A percentile compares a stretch with the other conserved stretches of the same genome.
Evolutionary conservation across 2,113 vertebrate genomes (phyloP).

Genomic region (Regulus satrapa): DNA sequence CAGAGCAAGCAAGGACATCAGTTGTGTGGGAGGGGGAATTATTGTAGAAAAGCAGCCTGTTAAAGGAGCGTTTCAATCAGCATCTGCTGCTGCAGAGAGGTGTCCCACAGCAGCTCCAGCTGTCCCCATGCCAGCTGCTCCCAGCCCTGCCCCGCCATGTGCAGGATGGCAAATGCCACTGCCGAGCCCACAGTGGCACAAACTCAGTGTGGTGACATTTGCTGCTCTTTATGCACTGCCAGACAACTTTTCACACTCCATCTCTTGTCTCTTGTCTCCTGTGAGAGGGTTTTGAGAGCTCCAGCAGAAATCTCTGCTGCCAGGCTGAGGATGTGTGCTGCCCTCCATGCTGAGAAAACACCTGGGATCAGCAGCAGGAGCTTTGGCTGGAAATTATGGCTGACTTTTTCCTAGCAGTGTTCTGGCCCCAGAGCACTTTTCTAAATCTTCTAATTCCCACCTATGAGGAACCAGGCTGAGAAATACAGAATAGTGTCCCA

Average conservation of each 20-base stretch:
- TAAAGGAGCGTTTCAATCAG: not conserved
- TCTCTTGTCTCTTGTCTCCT: not conserved
- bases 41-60: not conserved
- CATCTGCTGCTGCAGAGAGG: not conserved
- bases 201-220: not conserved
- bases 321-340: not conserved
- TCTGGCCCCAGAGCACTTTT: not conserved
- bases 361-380: not conserved
- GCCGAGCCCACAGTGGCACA: not conserved
- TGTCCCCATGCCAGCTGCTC: not conserved
- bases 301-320: not conserved
- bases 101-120: not conserved
- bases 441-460: not conserved
- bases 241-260: not conserved
- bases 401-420: not conserved
- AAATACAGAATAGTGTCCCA: not conserved
- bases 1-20: not conserved
- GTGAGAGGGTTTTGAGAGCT: not conserved
- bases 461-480: not conserved
- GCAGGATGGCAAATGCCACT: not conserved
- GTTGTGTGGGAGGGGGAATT: not conserved
- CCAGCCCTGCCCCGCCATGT: not conserved
- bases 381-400: not conserved
- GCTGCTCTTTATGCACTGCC: conserved; percentile 1
- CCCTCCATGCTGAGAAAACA: not conserved